Evolutionary conservation across 2,113 vertebrate species (phyloP).

Genomic region (Crotophaga sulcirostris): DNA sequence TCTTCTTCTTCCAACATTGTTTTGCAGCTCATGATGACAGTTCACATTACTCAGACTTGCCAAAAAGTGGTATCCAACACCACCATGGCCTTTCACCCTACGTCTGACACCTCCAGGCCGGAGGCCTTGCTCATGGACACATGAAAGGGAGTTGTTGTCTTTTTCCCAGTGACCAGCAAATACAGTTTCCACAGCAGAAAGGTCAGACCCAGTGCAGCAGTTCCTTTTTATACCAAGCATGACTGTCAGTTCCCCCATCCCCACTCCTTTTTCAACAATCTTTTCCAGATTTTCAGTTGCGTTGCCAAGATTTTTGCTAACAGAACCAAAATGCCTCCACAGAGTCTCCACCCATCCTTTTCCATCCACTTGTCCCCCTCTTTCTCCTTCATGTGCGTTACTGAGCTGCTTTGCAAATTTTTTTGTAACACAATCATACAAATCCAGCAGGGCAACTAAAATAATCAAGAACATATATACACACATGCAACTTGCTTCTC

Average conservation of each 20-base stretch:
- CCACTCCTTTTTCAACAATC: background rate
- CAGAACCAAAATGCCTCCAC: background rate
- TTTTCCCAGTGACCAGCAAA: background rate
- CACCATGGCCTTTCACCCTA: background rate
- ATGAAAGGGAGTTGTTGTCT: background rate
- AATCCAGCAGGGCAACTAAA: background rate
- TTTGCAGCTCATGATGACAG: background rate
- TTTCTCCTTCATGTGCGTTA: background rate
- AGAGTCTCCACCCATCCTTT: background rate
- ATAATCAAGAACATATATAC: background rate
- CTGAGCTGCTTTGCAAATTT: background rate
- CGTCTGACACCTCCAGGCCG: background rate
- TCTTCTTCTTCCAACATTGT: background rate
- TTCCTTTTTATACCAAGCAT: background rate
- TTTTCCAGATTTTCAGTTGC: background rate
- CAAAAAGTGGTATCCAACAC: background rate
- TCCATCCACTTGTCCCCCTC: background rate
- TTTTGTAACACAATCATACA: background rate
- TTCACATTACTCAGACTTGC: background rate
- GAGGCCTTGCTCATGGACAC: background rate
- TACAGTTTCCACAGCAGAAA: background rate
- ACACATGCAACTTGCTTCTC: background rate
- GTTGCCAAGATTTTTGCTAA: background rate
- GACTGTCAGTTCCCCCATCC: background rate
- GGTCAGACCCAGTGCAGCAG: background rate